phyloP scores from a whole-genome alignment of 2,888 invertebrate species.

The Glaucopsyche alexis region DNA sequence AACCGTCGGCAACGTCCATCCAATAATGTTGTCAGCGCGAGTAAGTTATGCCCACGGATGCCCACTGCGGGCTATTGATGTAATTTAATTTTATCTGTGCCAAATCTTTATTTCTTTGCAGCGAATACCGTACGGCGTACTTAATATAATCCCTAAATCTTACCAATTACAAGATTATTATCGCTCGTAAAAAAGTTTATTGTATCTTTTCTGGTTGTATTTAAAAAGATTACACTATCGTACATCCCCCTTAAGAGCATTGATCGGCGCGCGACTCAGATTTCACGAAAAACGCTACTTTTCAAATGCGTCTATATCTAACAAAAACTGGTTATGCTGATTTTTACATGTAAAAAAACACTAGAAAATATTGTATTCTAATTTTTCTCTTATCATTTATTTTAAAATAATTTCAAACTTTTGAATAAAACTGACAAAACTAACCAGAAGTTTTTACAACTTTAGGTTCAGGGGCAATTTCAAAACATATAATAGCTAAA shows the following conservation, averaged over 20 bases:
- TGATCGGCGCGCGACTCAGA: too few species aligned
- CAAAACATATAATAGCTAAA: too few species aligned
- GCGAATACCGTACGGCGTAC: background rate
- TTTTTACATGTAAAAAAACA: too few species aligned
- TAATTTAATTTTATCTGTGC: slow-evolving; percentile 24
- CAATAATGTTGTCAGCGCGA: slow-evolving; percentile 34
- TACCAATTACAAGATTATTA: slow-evolving; percentile 12
- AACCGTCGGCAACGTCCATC: slow-evolving; percentile 8
- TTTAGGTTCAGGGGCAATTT: too few species aligned
- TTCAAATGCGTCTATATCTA: too few species aligned
- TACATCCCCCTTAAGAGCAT: background rate
- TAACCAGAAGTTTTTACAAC: too few species aligned
- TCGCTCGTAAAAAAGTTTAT: slow-evolving; percentile 9
- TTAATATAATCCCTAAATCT: slow-evolving; percentile 12
- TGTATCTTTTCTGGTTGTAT: background rate
- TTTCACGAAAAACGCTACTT: too few species aligned
- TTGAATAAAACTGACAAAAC: too few species aligned
- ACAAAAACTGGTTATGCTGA: too few species aligned
- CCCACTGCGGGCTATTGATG: slow-evolving; percentile 24
- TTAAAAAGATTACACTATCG: background rate
- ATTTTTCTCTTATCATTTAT: too few species aligned
- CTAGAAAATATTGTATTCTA: too few species aligned
- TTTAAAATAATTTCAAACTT: too few species aligned
- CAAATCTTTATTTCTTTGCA: slow-evolving; percentile 12
- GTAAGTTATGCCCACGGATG: slow-evolving; percentile 34